phyloP scores from a whole-genome alignment of 2,888 invertebrate genomes.

The Ochropleura leucogaster region DNA sequence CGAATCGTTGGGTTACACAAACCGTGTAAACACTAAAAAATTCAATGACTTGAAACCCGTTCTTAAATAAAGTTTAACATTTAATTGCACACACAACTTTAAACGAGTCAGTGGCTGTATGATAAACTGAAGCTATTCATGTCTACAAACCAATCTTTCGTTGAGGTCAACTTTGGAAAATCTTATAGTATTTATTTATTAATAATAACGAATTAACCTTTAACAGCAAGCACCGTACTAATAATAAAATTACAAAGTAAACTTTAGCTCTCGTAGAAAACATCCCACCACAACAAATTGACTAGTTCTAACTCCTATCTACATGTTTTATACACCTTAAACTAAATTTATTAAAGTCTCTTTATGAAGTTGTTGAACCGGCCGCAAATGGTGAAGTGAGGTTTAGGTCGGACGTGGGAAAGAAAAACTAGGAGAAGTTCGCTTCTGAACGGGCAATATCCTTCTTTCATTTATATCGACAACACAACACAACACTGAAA shows the following conservation, averaged over 20 bases:
- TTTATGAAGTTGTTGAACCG: constrained; percentile 85
- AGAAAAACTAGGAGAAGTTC: constrained; percentile 71
- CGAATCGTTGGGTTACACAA: constrained; percentile 78
- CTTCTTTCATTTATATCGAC: constrained; percentile 73
- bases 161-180: constrained; percentile 80
- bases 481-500: constrained; percentile 76
- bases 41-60: constrained; percentile 87
- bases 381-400: constrained; percentile 83
- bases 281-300: constrained; percentile 88
- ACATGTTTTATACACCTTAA: constrained; percentile 80
- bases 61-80: constrained; percentile 76
- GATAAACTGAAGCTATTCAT: constrained; percentile 72
- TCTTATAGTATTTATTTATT: constrained; percentile 73
- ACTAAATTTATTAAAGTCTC: constrained; percentile 86
- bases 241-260: constrained; percentile 84
- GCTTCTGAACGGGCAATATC: constrained; percentile 72
- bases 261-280: constrained; percentile 88
- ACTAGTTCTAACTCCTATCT: constrained; percentile 89
- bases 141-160: constrained; percentile 79
- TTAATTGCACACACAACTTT: constrained; percentile 73
- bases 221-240: constrained; percentile 89
- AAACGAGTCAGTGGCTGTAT: constrained; percentile 72
- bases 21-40: constrained; percentile 71
- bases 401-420: constrained; percentile 70
- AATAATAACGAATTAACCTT: constrained; percentile 82